Conservation (phyloP, 92 coral and sea anemone species). For the Palythoa caribaeorum region DNA sequence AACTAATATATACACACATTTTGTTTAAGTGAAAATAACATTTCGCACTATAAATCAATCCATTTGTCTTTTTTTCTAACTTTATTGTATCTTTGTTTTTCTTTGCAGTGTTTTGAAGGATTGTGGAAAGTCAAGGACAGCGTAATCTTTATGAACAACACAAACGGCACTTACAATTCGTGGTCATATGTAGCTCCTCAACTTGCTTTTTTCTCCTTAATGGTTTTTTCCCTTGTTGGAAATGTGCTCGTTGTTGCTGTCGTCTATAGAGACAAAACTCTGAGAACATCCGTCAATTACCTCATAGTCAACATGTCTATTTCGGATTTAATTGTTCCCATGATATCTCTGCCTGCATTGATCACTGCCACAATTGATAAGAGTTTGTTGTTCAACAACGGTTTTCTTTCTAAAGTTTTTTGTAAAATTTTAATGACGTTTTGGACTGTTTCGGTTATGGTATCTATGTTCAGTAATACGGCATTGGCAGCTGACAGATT, state of each 20-base stretch:
- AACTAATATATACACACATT: no score
- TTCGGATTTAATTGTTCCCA: not conserved
- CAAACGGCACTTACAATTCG: not conserved
- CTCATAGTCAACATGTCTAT: not conserved
- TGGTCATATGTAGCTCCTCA: not conserved
- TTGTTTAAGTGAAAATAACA: no score
- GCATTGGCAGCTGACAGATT: not conserved
- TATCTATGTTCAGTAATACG: not conserved
- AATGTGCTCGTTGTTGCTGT: not conserved
- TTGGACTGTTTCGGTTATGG: not conserved
- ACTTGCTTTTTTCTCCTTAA: not conserved
- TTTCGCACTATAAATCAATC: no score
- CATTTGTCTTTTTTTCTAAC: not conserved
- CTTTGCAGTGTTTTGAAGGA: not conserved
- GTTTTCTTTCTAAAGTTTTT: not conserved
- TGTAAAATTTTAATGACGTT: not conserved
- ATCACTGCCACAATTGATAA: not conserved
- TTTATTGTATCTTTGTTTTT: not conserved
- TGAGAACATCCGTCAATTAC: not conserved
- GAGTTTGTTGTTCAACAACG: not conserved
- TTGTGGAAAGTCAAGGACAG: not conserved
- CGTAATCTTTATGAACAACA: not conserved
- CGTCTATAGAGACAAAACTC: not conserved
- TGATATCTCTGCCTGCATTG: not conserved
- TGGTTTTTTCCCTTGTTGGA: not conserved